phyloP scores from a whole-genome alignment of 2,888 invertebrate species.

The Oscheius sp. region DNA sequence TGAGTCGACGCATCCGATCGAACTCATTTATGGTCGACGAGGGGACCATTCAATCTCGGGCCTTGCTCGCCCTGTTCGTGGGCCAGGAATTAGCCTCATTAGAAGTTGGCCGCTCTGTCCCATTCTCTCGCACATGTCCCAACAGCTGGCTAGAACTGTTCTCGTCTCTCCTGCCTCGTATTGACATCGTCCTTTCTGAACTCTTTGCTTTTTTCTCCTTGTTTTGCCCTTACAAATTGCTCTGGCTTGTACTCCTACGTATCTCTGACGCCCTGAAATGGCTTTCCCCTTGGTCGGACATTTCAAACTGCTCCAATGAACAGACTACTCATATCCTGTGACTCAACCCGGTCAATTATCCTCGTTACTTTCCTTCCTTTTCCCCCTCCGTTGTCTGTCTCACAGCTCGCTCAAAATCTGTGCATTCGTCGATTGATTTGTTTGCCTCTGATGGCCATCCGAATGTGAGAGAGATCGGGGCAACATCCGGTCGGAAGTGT shows the following conservation, averaged over 20 bases:
- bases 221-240: neutral
- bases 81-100: conserved; percentile 16
- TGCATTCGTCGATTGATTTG: no score
- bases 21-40: no score
- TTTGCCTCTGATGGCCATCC: no score
- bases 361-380: neutral
- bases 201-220: neutral
- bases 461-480: neutral
- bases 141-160: no score
- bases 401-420: neutral
- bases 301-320: conserved; percentile 13
- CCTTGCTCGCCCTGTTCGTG: neutral
- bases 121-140: no score
- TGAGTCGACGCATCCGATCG: no score
- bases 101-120: neutral
- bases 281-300: conserved; percentile 8
- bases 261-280: neutral
- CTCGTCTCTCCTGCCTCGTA: no score
- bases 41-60: no score
- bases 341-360: neutral
- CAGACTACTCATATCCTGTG: no score
- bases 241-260: neutral
- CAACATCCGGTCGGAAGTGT: neutral
- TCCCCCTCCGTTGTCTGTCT: neutral
- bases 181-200: neutral